Evolutionary conservation across 2,113 vertebrate genomes (phyloP), one percentile per base, ranked within the genome.

Genomic region (Gobius niger): DNA sequence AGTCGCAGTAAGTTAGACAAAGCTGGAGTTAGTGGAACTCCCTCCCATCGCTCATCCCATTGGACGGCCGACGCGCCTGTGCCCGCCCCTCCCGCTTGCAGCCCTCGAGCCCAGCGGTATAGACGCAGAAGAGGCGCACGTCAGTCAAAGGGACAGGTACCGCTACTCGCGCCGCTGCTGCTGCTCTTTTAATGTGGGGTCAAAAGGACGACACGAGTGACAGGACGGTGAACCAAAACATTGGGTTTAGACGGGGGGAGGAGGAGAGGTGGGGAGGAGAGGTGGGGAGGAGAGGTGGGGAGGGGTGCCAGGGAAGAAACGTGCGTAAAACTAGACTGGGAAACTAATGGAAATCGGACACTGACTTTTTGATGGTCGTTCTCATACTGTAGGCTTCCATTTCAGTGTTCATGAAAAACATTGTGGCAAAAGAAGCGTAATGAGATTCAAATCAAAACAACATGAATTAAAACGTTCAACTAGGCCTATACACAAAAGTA

Each of bases 1-100:
- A 85, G 87, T 81, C 80, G 66, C 82, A 82, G 73, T 81, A 87
- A 93, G 64, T 91, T 90, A 68, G 85, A 91, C 92, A 92, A 92
- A 92, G 90, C 91, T 81, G 82, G 75, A 91, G 86, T 84, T 86
- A 67, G 44, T 54, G 73, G 75, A 84, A 19, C 80, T 82, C 86
- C 90, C 91, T 89, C 89, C 92, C 89, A 89, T 70, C 78, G 0
- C 60, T 1, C 44, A 75, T 78, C 76, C 77, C 44, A 93, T 93
- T 94, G 89, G 93, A 84, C 68, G 40, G 40, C 57, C 42, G 18
- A 47, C 0, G 66, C 75, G 44, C 47, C 63, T 66, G 24, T 75
- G 64, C 40, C 57, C 83, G 77, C 82, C 89, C 84, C 67, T 76
- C 72, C 75, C 2, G 61, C 82, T 71, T 62, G 9, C 24, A 19